Base-by-base conservation (phyloP, 2,888 invertebrate species). In the Stenichneumon culpator region DNA sequence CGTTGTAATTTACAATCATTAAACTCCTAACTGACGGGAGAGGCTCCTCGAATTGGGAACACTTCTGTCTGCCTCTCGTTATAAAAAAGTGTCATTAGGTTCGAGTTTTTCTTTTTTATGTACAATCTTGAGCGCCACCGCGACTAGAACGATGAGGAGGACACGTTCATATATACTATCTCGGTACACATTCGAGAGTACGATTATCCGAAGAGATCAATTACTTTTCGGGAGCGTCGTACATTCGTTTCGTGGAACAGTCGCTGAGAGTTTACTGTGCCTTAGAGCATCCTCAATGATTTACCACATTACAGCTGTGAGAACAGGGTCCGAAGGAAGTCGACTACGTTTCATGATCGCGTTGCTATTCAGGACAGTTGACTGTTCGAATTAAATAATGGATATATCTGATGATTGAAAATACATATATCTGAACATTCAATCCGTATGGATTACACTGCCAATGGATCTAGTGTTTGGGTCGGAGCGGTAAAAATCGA, bases 201-300 rank as follows among this genome's bases (percentile, higher is more conserved):
- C 82, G 73, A 80, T 87, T 75, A 88, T 87, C 87, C 86, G 79
- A 54, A 50, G 79, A 68, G 70, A 84, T 86, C 87, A 86, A 88
- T 88, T 88, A 89, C 86, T 87, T 87, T 87, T 72, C 72, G 70
- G 78, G 67, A 79, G 70, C 82, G 70, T 86, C 83, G 80, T 84
- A 87, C 82, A 85, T 84, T 84, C 86, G 86, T 72, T 84, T 85
- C 83, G 79, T 72, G 44, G 80, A 82, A 69, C 63, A 54, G 47
- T 28, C 52, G 50, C 65, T 22, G 47, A 28, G 63, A 63, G 60
- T 52, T 63, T 83, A 69, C 72, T 50, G 67, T 84, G 80, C 70
- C 79, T 67, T 72, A 39, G 81, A 84, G 72, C 44, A 67, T 70
- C 60, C 36, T 19, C 50, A 67, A 67, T 32, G 60, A 77, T 81